phyloP scores from a whole-genome alignment of 2,797 vertebrate species.

The Podarcis siculus region DNA sequence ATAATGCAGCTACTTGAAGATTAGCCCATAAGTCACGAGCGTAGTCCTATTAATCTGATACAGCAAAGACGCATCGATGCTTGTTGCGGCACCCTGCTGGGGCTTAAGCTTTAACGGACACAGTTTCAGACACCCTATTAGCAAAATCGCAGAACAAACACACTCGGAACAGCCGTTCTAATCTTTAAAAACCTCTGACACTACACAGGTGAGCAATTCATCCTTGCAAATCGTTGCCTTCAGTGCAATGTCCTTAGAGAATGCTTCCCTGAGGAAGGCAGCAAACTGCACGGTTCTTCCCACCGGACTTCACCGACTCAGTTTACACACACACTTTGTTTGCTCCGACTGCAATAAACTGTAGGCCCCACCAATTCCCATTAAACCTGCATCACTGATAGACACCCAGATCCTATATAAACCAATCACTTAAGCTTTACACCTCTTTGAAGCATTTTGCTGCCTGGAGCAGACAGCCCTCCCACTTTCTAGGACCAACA shows the following conservation, averaged over 20 bases:
- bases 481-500: too few relatives aligned
- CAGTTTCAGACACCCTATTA: not conserved
- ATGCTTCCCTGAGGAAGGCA: conserved; percentile 12
- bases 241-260: not conserved
- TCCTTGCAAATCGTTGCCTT: not conserved
- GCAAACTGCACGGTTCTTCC: not conserved
- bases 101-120: not conserved
- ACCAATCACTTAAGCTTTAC: not conserved
- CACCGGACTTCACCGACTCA: conserved; percentile 4
- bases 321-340: conserved; percentile 35
- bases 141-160: not conserved
- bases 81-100: not conserved
- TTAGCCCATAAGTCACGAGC: not conserved
- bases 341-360: conserved; percentile 36
- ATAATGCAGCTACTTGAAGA: not conserved
- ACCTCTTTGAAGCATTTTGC: not conserved
- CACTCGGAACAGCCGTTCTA: conserved; percentile 32
- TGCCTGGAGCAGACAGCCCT: too few relatives aligned
- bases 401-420: not conserved
- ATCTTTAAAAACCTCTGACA: conserved; percentile 2
- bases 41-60: not conserved
- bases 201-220: not conserved
- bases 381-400: not conserved
- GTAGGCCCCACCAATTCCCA: not conserved
- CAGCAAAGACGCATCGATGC: not conserved